A percentile compares a stretch with the other conserved stretches of the same genome.
phyloP scores from a whole-genome alignment of 2,888 invertebrate genomes.

The Limnephilus lunatus region DNA sequence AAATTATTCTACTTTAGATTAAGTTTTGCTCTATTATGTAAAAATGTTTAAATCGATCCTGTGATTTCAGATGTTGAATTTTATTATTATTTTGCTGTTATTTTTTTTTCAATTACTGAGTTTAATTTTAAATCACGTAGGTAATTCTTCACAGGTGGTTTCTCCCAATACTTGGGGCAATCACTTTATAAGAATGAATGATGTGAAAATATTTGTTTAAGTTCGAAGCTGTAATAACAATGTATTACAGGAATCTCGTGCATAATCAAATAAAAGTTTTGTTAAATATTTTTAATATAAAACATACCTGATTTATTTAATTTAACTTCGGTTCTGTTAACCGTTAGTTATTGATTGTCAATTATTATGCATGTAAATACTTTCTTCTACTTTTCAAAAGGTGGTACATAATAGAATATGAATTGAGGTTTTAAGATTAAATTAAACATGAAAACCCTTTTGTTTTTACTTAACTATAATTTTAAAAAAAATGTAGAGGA shows the following conservation, averaged over 20 bases:
- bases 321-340: background rate
- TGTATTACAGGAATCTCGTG: background rate
- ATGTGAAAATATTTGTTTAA: background rate
- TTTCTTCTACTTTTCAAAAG: background rate
- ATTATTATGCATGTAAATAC: background rate
- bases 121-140: background rate
- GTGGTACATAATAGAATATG: background rate
- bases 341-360: background rate
- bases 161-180: background rate
- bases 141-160: background rate
- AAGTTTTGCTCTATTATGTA: background rate
- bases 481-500: background rate
- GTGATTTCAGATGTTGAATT: constrained; percentile 2
- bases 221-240: background rate
- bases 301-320: background rate
- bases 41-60: background rate
- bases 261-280: background rate
- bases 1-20: background rate
- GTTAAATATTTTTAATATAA: background rate
- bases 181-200: background rate
- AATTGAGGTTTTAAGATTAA: background rate
- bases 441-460: background rate
- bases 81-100: background rate
- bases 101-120: background rate
- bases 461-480: background rate